phyloP scores from a whole-genome alignment of 37 sponge, comb jelly and placozoan genomes.

The Ephydatia muelleri region DNA sequence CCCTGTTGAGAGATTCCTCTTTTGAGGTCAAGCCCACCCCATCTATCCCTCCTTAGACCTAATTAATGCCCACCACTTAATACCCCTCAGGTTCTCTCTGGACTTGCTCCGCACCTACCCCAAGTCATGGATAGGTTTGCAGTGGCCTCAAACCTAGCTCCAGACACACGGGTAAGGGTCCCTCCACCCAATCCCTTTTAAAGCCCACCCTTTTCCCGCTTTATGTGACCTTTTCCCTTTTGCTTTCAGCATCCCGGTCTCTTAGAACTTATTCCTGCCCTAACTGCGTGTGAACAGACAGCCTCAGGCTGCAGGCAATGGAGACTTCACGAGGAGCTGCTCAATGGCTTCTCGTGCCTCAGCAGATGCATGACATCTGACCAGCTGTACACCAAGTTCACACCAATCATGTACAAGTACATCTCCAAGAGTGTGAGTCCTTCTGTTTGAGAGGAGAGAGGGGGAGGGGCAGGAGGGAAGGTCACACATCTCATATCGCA shows the following conservation, averaged over 20 bases:
- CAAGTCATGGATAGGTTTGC: slow-evolving; percentile 28
- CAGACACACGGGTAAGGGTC: slow-evolving; percentile 39
- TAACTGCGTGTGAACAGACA: slow-evolving; percentile 40
- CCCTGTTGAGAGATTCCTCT: slow-evolving; percentile 38
- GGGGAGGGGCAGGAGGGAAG: too few species aligned
- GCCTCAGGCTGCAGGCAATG: slow-evolving; percentile 44
- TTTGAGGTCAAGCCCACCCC: slow-evolving; percentile 42
- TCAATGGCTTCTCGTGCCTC: slow-evolving; percentile 28
- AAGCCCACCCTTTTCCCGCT: neutral
- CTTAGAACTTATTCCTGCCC: slow-evolving; percentile 56
- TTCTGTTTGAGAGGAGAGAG: neutral
- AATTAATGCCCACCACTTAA: too few species aligned
- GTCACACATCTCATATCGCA: too few species aligned
- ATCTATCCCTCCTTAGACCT: neutral
- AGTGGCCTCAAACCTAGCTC: slow-evolving; percentile 16
- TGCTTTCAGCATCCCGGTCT: slow-evolving; percentile 66
- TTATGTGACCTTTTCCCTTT: neutral
- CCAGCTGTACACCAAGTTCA: slow-evolving; percentile 75
- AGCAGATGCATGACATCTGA: slow-evolving; percentile 66
- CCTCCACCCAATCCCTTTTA: neutral
- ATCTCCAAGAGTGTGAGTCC: slow-evolving; percentile 60
- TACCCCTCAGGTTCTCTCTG: slow-evolving; percentile 20
- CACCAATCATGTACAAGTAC: slow-evolving; percentile 62
- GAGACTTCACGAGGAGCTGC: slow-evolving; percentile 60
- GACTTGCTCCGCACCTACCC: slow-evolving; percentile 10